A percentile compares a stretch with the other conserved stretches of the same genome.
Conservation (phyloP, 37 sponge, comb jelly and placozoan species). For the Crambe crambe region DNA sequence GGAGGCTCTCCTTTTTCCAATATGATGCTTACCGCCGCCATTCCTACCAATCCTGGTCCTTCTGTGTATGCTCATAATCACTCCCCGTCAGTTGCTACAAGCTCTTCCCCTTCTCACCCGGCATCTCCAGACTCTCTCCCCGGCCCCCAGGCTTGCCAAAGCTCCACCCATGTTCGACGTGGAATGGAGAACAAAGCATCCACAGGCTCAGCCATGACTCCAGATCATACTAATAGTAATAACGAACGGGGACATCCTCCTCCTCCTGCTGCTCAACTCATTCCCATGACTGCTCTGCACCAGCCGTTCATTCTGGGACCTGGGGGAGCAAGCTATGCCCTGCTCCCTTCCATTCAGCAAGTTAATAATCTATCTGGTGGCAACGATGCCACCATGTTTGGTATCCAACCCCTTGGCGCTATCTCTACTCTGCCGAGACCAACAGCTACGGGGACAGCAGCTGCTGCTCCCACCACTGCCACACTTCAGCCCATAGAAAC, state of each 20-base stretch:
- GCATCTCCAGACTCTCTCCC: neutral
- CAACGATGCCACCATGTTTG: neutral
- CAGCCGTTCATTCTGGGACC: slow-evolving; percentile 34
- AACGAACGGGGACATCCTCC: neutral
- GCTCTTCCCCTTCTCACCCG: neutral
- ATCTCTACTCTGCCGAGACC: neutral
- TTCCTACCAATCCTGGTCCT: neutral
- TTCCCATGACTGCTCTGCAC: slow-evolving; percentile 43
- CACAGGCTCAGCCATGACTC: neutral
- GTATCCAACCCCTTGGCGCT: slow-evolving; percentile 5
- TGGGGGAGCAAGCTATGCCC: slow-evolving; percentile 22
- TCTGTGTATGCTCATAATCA: slow-evolving; percentile 15
- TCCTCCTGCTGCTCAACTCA: slow-evolving; percentile 20
- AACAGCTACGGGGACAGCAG: neutral
- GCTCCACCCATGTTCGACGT: neutral
- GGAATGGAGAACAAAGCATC: slow-evolving; percentile 5
- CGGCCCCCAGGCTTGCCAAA: neutral
- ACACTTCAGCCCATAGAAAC: too few species aligned
- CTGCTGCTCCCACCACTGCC: too few species aligned
- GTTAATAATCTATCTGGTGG: neutral
- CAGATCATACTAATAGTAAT: neutral
- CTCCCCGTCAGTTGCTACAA: neutral
- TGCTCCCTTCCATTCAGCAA: slow-evolving; percentile 21
- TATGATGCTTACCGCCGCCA: slow-evolving; percentile 38
- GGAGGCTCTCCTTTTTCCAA: neutral